Conservation (phyloP, 2,797 vertebrate species). For the Enteromius anoplus region DNA sequence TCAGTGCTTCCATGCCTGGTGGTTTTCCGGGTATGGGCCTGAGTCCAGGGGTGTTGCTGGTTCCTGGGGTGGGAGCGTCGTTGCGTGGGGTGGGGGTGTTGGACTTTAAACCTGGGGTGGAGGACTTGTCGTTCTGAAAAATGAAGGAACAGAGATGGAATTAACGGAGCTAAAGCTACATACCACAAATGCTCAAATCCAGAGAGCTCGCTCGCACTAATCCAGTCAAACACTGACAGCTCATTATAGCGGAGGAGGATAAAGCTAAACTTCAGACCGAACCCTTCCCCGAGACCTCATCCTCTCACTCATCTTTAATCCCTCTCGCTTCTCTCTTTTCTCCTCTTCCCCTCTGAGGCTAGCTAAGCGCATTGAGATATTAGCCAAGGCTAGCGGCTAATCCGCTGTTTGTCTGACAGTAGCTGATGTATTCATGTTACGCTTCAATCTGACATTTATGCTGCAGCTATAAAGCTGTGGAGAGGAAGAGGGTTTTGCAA, state of each 20-base stretch:
- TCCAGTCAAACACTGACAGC: slow-evolving; percentile 75
- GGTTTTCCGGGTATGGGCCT: slow-evolving; percentile 89
- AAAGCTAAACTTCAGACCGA: slow-evolving; percentile 65
- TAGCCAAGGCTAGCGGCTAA: slow-evolving; percentile 34
- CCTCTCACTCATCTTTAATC: slow-evolving; percentile 52
- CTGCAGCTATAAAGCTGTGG: slow-evolving; percentile 74
- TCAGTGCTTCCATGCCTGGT: slow-evolving; percentile 88
- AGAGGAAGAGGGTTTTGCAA: slow-evolving; percentile 66
- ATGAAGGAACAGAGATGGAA: slow-evolving; percentile 53
- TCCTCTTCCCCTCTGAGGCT: slow-evolving; percentile 52
- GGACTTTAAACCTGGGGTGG: slow-evolving; percentile 93
- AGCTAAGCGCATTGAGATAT: slow-evolving; percentile 54
- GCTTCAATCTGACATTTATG: slow-evolving; percentile 70
- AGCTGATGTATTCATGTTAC: slow-evolving; percentile 35
- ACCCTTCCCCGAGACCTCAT: slow-evolving; percentile 63
- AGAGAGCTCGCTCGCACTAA: slow-evolving; percentile 70
- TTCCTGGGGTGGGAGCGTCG: slow-evolving; percentile 91
- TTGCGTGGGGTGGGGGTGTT: slow-evolving; percentile 94
- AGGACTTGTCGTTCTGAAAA: slow-evolving; percentile 92
- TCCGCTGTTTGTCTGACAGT: slow-evolving; percentile 30
- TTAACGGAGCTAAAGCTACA: slow-evolving; percentile 54
- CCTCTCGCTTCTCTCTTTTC: slow-evolving; percentile 58
- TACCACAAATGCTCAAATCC: slow-evolving; percentile 56
- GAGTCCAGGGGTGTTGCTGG: slow-evolving; percentile 92
- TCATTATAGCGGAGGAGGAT: slow-evolving; percentile 68